Evolutionary conservation across 2,888 invertebrate genomes (phyloP).

Genomic region (Pseudococcus longispinus): DNA sequence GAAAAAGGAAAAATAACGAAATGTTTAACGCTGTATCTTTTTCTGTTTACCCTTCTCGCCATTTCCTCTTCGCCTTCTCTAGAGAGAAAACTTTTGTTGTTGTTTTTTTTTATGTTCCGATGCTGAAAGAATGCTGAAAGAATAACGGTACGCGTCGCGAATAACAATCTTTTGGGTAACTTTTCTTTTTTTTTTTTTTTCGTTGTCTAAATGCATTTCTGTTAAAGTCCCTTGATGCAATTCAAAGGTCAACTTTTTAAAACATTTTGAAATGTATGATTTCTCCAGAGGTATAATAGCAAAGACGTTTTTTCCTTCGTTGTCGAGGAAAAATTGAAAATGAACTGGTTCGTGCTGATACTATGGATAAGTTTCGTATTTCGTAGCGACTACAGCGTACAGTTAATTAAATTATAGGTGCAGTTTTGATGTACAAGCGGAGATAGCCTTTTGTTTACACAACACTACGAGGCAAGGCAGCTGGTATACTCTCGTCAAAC

Average conservation of each 20-base stretch:
- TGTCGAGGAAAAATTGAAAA: slow-evolving; percentile 1
- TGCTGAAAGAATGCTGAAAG: slow-evolving; percentile 53
- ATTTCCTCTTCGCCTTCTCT: slow-evolving; percentile 41
- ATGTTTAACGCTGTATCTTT: slow-evolving; percentile 52
- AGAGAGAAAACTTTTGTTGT: slow-evolving; percentile 50
- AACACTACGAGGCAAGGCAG: neutral
- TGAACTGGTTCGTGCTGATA: slow-evolving; percentile 6
- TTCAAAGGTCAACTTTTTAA: slow-evolving; percentile 50
- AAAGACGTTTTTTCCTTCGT: neutral
- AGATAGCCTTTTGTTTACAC: neutral
- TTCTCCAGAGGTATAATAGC: slow-evolving; percentile 43
- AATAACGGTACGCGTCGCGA: slow-evolving; percentile 51
- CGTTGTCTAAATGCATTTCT: slow-evolving; percentile 51
- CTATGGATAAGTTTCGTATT: neutral
- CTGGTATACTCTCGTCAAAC: neutral
- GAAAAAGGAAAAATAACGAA: slow-evolving; percentile 49
- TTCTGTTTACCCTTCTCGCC: slow-evolving; percentile 54
- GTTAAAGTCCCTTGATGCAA: slow-evolving; percentile 46
- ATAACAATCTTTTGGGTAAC: slow-evolving; percentile 47
- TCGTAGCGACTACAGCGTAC: neutral
- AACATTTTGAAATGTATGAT: slow-evolving; percentile 49
- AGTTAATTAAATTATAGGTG: slow-evolving; percentile 4
- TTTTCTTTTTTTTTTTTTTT: neutral
- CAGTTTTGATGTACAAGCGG: neutral
- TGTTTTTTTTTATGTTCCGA: slow-evolving; percentile 48